phyloP scores from a whole-genome alignment of 2,888 invertebrate genomes.

The Apamea anceps region DNA sequence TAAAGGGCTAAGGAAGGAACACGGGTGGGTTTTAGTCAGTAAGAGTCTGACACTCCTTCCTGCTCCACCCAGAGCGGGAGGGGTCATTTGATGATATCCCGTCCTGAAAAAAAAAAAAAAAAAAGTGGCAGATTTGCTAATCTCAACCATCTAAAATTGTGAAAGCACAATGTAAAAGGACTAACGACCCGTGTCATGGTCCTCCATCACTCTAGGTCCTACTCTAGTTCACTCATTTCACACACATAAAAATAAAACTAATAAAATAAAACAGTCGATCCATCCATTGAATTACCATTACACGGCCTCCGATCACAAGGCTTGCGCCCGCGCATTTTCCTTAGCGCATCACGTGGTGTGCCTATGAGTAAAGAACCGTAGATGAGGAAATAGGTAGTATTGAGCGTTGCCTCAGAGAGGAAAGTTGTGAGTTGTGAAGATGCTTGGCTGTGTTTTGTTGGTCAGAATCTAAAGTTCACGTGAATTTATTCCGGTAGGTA shows the following conservation, averaged over 20 bases:
- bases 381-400: slow-evolving; percentile 46
- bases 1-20: no score
- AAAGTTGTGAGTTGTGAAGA: not conserved
- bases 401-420: slow-evolving; percentile 50
- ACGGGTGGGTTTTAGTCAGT: no score
- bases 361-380: slow-evolving; percentile 18
- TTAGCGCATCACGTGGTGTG: slow-evolving; percentile 36
- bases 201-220: not conserved
- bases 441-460: not conserved
- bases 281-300: slow-evolving; percentile 44
- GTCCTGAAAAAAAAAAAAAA: no score
- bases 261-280: slow-evolving; percentile 16
- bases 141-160: no score
- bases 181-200: not conserved
- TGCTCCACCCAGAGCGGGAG: no score
- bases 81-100: no score
- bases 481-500: not conserved
- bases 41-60: no score
- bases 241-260: not conserved
- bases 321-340: slow-evolving; percentile 51
- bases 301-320: slow-evolving; percentile 43
- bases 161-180: not conserved
- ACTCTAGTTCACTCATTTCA: not conserved
- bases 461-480: not conserved
- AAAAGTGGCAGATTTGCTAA: not conserved